Evolutionary conservation across 1,140 invertebrate species (phyloP), one percentile per base, ranked within the genome.

Genomic region (Agrypnia vestita): DNA sequence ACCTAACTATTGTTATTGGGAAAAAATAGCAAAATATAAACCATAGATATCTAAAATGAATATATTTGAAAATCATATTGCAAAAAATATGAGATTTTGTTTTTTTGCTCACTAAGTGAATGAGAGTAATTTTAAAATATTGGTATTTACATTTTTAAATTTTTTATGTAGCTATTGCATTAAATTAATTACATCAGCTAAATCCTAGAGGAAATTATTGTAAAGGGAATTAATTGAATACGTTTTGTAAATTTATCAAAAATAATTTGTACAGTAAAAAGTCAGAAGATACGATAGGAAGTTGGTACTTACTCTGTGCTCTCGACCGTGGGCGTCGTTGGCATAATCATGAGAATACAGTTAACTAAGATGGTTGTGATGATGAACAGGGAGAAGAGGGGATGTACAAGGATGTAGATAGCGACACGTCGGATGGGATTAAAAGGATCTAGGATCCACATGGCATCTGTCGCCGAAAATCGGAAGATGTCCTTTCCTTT

Each of bases 401-500:
- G 97, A 94, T 99, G 97, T 87, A 98, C 97, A 89, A 99, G 92
- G 91, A 99, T 96, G 91, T 97, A 98, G 91, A 99, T 97, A 86
- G 97, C 97, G 87, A 97, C 95, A 89, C 97, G 94, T 90, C 98
- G 94, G 90, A 99, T 95, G 83, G 97, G 97, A 92, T 98, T 98
- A 92, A 99, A 99, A 83, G 98, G 97, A 90, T 96, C 95, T 86
- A 99, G 92, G 87, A 98, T 92, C 93, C 95, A 99, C 88, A 99
- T 91, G 88, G 97, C 97, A 89, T 98, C 95, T 84, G 96, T 97
- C 86, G 97, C 97, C 91, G 96, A 98, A 93, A 99, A 99, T 90
- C 97, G 94, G 93, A 97, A 99, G 91, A 99, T 98, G 91, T 98
- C 97, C 93, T 97, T 98, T 91, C 97, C 97, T 93, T 96, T 98